Evolutionary conservation across 2,113 vertebrate species (phyloP), one percentile per base, ranked within the genome.

Genomic region (Rynchops niger): DNA sequence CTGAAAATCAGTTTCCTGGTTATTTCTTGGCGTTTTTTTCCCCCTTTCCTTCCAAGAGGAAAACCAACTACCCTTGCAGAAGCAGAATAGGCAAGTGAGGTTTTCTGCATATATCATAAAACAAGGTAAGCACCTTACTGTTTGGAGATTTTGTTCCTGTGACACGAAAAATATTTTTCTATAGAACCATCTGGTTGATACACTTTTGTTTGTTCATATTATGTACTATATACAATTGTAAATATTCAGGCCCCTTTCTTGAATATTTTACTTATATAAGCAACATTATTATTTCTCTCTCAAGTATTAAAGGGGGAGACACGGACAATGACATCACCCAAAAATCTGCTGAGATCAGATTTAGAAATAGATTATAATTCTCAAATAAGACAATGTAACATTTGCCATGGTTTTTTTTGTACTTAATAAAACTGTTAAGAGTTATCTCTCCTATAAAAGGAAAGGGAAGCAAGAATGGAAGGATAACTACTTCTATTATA

Each of bases 1-100:
- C 49, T 86, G 26, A 45, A 82, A 90, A 58, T 23, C 49, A 15
- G 4, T 66, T 85, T 92, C 21, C 27, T 53, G 8, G 5, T 40
- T 58, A 12, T 3, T 62, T 12, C 55, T 22, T n/a, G 9, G 1
- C 1, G 2, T 17, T 32, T 40, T 40, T 63, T 4, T 2, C 9
- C 5, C 19, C 22, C n/a, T 2, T 12, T 43, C 7, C 14, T 70
- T 73, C 45, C 52, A 66, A 34, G 11, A 43, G 4, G 11, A 78
- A 45, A 76, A 63, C 26, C 2, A 49, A 53, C 12, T 29, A 55
- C 32, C 12, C 86, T 55, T 69, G 50, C 29, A 91, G 30, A 49
- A 80, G 7, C 26, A 52, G 34, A 53, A 49, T 1, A 76, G 9
- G 8, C 15, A 90, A 55, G 26, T 29, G 4, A 74, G 0, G 6